phyloP scores from a whole-genome alignment of 2,797 vertebrate genomes.

The Pipistrellus pygmaeus region DNA sequence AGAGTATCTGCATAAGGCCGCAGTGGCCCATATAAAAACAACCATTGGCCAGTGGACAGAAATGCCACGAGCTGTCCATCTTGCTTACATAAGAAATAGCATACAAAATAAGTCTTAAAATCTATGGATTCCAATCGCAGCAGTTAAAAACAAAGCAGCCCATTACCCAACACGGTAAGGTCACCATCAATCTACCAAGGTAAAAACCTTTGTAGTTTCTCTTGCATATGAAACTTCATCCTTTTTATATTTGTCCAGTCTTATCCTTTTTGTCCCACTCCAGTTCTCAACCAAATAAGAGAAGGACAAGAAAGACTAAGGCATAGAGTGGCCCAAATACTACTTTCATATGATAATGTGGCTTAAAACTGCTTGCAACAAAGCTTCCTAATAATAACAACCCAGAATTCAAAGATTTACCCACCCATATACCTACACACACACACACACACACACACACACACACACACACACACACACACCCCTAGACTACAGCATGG shows the following conservation, averaged over 20 bases:
- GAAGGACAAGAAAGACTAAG: neutral
- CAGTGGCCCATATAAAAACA: neutral
- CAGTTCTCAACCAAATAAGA: neutral
- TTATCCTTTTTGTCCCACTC: neutral
- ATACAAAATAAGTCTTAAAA: slow-evolving; percentile 12
- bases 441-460: neutral
- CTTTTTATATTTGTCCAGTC: neutral
- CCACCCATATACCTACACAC: neutral
- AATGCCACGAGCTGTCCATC: neutral
- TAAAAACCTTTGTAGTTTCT: neutral
- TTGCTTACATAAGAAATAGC: slow-evolving; percentile 43
- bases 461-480: neutral
- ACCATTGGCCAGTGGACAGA: neutral
- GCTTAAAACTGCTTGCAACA: neutral
- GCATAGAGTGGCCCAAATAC: neutral
- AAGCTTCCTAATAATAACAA: neutral
- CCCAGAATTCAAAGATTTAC: neutral
- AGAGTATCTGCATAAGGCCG: neutral
- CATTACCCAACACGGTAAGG: neutral
- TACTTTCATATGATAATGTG: neutral
- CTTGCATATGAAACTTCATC: neutral
- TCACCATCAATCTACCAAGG: neutral
- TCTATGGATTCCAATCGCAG: neutral
- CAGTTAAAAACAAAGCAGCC: neutral
- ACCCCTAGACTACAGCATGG: neutral